A percentile compares a stretch with the other conserved stretches of the same genome.
Conservation (phyloP, 2,797 vertebrate genomes). For the Lerista edwardsae region DNA sequence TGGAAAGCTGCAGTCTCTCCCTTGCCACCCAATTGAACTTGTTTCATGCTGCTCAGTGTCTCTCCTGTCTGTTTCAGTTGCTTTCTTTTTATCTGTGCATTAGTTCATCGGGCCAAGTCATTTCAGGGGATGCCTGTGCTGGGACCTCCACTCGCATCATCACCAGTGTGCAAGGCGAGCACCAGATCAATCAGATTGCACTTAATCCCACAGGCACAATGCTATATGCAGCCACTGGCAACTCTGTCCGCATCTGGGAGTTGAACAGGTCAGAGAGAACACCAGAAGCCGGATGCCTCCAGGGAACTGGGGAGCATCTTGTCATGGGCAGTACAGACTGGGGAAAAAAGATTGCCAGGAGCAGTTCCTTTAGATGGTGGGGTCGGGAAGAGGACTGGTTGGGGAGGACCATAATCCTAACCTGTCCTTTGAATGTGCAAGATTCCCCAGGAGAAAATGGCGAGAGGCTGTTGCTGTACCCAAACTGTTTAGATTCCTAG, state of each 20-base stretch:
- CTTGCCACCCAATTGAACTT: not conserved
- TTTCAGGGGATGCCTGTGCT: constrained; percentile 89
- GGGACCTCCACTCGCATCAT: constrained; percentile 87
- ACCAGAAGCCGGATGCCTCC: too few relatives aligned
- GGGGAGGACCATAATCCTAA: not conserved
- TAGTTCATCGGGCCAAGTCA: constrained; percentile 95
- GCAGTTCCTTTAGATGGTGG: not conserved
- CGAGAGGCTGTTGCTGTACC: not conserved
- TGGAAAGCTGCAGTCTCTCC: not conserved
- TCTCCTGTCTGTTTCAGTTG: not conserved
- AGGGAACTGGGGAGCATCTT: not conserved
- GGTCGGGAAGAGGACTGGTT: not conserved
- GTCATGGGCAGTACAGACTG: not conserved
- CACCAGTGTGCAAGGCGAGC: constrained; percentile 89
- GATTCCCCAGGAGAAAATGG: not conserved
- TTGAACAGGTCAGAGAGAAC: constrained; percentile 85
- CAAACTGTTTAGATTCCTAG: not conserved
- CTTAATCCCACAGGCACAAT: constrained; percentile 88
- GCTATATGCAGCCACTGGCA: constrained; percentile 91
- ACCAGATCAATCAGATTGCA: constrained; percentile 96
- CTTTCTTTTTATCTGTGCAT: not conserved
- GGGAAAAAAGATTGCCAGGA: not conserved
- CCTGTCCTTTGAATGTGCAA: not conserved
- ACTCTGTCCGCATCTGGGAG: constrained; percentile 94
- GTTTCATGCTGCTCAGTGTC: not conserved